Evolutionary conservation across 2,113 vertebrate species (phyloP), one percentile per base, ranked within the genome.

Genomic region (Hydrochoerus hydrochaeris): DNA sequence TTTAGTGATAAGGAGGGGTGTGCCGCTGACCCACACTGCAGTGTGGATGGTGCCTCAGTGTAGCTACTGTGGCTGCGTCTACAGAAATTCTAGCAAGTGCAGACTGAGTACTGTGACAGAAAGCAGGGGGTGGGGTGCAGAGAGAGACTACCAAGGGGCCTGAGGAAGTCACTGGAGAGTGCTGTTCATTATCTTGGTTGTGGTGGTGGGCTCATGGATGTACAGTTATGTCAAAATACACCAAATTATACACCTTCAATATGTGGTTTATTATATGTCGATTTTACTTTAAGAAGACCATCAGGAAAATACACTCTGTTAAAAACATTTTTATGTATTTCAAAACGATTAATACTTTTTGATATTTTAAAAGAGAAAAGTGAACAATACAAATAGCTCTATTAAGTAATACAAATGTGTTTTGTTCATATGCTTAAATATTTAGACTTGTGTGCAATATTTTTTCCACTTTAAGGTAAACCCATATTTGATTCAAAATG

Each of bases 331-430:
- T 20, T n/a, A 54, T 44, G 22, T 58, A 52, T 57, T 92, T 86
- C n/a, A 82, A 94, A 97, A 85, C 86, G 32, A 94, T 32, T 77
- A 7, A 75, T n/a, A 38, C 4, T 85, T 91, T 80, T 82, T 62
- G 26, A 24, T 87, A 73, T 57, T 57, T 73, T 93, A 44, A 93
- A 58, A 30, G n/a, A 69, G 89, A 90, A 82, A n/a, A 83, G 16
- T 69, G 69, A 82, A 58, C n/a, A 78, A 13, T 87, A 83, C 26
- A 89, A 75, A 89, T 63, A 81, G 30, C 35, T 44, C n/a, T 73
- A 85, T 41, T 73, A 80, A 73, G 44, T 54, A 78, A 91, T 75
- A 84, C 35, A 62, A 90, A 78, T 26, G 26, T 63, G 82, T 78
- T 65, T 52, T 58, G 5, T 65, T 90, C 41, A 69, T 26, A 63